Base-by-base conservation (phyloP, 2,888 invertebrate species). In the Meandrusa payeni region DNA sequence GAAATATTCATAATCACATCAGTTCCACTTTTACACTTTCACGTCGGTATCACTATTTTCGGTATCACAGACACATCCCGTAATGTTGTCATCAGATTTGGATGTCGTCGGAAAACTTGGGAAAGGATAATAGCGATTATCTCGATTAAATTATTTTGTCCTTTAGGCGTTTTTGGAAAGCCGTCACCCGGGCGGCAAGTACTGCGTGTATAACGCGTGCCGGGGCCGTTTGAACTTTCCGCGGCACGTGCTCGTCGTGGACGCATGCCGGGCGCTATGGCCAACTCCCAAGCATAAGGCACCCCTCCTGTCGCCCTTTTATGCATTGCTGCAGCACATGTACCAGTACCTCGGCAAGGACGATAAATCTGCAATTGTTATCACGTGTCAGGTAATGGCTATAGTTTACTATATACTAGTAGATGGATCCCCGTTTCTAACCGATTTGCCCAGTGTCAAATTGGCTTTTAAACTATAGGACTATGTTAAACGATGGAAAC, bases 181-280 rank as follows among this genome's bases (percentile, higher is more conserved):
- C 19, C 90, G 94, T 66, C 92, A 93, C 85, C 90, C 93, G 34
- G 90, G 93, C 78, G 90, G 93, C 73, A 88, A 93, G 88, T 89
- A 97, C 90, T 90, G 95, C 85, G 86, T 98, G 34, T 97, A 97
- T 72, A 97, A 97, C 76, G 90, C 96, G 7, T 93, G 93, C 26
- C 71, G 76, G 15, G 87, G 81, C 45, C 88, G 79, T 47, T 89
- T 70, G 59, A 88, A 66, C 74, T 92, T 63, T 89, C 91, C 64
- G 79, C 90, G 56, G 62, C 91, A 50, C 85, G 92, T 59, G 89
- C 53, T 64, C 3, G 93, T 55, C 81, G 91, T 76, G 86, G 93
- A 67, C 88, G 90, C 53, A 88, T 90, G 59, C 11, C 73, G 71
- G 15, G 64, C 78, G 1, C 91, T 93, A 11, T 93, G 91, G 76